These are phyloP conservation scores for Nettapus auritus DNA, from an alignment of 2,113 vertebrate species.

Conservation along the genomic window DNA sequence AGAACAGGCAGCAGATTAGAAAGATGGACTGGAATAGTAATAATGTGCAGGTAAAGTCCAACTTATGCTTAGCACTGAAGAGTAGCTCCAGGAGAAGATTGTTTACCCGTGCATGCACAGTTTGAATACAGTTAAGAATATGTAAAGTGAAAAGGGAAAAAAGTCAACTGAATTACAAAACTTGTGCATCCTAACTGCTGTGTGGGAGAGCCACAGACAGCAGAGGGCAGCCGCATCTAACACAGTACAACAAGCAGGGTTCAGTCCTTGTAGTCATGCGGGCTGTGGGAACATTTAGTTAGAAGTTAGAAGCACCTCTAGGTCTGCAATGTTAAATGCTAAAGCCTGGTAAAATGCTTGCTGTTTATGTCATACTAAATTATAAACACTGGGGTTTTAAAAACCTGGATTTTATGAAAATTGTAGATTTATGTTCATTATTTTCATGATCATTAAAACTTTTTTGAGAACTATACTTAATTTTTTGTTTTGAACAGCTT, in stretches of 20 bases:
- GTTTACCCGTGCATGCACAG: background rate
- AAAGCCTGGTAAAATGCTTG: background rate
- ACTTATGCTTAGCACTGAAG: background rate
- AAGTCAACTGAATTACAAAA: background rate
- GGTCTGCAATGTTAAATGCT: too few relatives aligned
- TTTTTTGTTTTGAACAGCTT: background rate
- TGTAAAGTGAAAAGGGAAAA: background rate
- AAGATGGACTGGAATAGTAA: background rate
- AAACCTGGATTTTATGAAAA: background rate
- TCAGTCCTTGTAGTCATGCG: accelerated
- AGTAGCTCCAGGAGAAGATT: background rate
- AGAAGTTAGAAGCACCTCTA: accelerated
- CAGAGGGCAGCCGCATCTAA: conserved; percentile 66
- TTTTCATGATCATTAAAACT: background rate
- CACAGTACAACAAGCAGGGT: accelerated
- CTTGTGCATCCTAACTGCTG: background rate
- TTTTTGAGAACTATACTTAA: background rate
- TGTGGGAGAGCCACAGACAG: background rate
- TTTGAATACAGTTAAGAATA: background rate
- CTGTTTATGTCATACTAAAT: background rate
- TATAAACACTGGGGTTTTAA: background rate
- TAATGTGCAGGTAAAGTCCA: accelerated
- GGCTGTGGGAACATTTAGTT: background rate
- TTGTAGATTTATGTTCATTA: background rate
- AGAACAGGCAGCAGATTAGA: background rate